Base-by-base conservation (phyloP, 2,113 vertebrate genomes). In the Condylura cristata region DNA sequence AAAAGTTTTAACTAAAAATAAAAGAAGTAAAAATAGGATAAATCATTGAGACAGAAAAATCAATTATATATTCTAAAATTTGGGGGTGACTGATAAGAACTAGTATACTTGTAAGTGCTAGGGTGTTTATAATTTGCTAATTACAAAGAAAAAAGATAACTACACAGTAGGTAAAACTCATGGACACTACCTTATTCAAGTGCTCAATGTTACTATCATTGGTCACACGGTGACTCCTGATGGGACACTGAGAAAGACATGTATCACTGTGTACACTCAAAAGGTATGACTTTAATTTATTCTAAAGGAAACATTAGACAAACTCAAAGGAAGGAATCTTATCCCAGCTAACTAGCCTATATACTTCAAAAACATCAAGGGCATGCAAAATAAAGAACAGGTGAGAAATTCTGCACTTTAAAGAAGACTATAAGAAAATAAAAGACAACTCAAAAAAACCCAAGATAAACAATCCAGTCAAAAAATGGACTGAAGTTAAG, bases 11-110 rank as follows among this genome's bases (percentile, higher is more conserved):
- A 75, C 7, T 44, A 14, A 90, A 58, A 68, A 44, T 84, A 66
- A 34, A 76, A 75, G 17, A 85, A 91, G 72, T 20, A 90, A 83
- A 74, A 90, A 78, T 78, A 84, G 72, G n/a, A n/a, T n/a, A 85
- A 58, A 74, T 74, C n/a, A 75, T 63, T 37, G 51, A 53, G 48
- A 51, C 63, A 87, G 79, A 88, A 84, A 95, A 85, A 90, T 61
- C 37, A 75, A 18, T 41, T 53, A 63, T 60, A 51, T 11, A 80
- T 68, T 48, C 41, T 89, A 89, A 79, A 80, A 60, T 4, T 66
- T 92, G 13, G 74, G 6, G 24, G 37, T 51, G 65, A 72, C 79
- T 41, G 41, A 89, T 53, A 10, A 70, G n/a, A 9, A 83, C 61
- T 18, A 87, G 46, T 14, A 24, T 82, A 70, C 18, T 81, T 86